Evolutionary conservation across 2,888 invertebrate genomes (phyloP).

Genomic region (Dasysyrphus albostriatus): DNA sequence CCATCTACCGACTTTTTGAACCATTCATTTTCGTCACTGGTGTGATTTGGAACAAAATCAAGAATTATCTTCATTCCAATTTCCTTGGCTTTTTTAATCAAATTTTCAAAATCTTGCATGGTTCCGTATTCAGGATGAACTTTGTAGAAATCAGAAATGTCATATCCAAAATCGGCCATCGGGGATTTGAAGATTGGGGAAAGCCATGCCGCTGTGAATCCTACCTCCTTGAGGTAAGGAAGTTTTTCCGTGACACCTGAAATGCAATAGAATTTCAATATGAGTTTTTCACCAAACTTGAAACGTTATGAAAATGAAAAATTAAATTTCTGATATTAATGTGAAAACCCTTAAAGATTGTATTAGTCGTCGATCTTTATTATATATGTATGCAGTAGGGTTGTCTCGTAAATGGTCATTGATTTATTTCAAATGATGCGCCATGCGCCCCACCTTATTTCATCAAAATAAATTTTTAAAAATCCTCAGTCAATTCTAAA

Average conservation of each 20-base stretch:
- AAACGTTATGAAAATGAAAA: too few species aligned
- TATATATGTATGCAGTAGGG: too few species aligned
- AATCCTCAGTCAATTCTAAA: too few species aligned
- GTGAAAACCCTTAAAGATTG: too few species aligned
- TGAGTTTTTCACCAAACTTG: too few species aligned
- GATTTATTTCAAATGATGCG: too few species aligned
- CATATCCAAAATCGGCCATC: slow-evolving; percentile 92
- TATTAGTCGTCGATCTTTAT: too few species aligned
- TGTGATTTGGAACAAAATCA: slow-evolving; percentile 86
- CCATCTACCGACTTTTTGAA: slow-evolving; percentile 88
- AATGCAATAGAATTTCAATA: neutral
- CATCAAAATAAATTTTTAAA: too few species aligned
- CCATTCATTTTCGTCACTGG: slow-evolving; percentile 92
- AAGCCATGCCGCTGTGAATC: slow-evolving; percentile 89
- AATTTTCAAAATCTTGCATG: slow-evolving; percentile 88
- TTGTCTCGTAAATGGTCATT: too few species aligned
- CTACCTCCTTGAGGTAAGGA: slow-evolving; percentile 88
- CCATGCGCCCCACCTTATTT: too few species aligned
- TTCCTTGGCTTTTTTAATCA: slow-evolving; percentile 85
- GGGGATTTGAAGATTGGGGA: slow-evolving; percentile 91
- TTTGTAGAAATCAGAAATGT: slow-evolving; percentile 88
- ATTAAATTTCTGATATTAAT: too few species aligned
- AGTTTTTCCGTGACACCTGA: slow-evolving; percentile 86
- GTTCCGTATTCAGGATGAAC: slow-evolving; percentile 90
- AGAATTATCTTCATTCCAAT: slow-evolving; percentile 84